Conservation (phyloP, 1,140 invertebrate species). For the Wasmannia auropunctata region DNA sequence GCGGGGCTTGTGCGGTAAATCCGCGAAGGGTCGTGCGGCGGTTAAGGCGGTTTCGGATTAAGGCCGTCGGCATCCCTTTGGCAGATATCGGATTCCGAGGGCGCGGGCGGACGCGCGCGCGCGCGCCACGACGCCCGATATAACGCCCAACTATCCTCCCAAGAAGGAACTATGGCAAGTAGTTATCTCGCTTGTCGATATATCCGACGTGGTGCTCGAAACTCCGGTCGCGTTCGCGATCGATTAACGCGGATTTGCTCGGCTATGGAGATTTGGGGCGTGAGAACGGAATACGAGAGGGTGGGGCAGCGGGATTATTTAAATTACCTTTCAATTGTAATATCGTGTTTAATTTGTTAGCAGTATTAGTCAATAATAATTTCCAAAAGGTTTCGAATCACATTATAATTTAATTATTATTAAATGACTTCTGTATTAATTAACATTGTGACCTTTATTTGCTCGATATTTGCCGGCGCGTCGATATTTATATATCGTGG, state of each 20-base stretch:
- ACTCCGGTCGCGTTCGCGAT: conserved; percentile 2
- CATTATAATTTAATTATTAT: conserved; percentile 30
- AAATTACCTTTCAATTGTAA: conserved; percentile 21
- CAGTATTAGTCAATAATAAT: conserved; percentile 12
- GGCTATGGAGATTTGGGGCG: not conserved
- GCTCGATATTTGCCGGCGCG: not conserved
- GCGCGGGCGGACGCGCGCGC: not conserved
- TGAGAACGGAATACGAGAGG: not conserved
- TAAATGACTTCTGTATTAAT: not conserved
- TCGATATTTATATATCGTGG: not conserved
- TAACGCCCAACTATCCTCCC: conserved; percentile 42
- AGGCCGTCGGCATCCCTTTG: conserved; percentile 53
- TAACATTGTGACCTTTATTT: not conserved
- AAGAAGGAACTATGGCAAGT: conserved; percentile 52
- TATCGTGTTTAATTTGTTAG: not conserved
- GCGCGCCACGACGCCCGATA: conserved; percentile 25
- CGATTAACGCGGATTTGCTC: conserved; percentile 30
- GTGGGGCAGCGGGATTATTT: not conserved
- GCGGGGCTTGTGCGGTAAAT: conserved; percentile 33
- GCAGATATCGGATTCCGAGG: conserved; percentile 39
- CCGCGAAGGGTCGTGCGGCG: conserved; percentile 25
- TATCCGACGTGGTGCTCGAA: conserved; percentile 11
- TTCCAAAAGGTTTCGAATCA: not conserved
- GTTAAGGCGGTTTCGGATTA: conserved; percentile 59
- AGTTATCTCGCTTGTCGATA: conserved; percentile 44